Evolutionary conservation across 2,113 vertebrate species (phyloP).

Genomic region (Sturnus vulgaris): DNA sequence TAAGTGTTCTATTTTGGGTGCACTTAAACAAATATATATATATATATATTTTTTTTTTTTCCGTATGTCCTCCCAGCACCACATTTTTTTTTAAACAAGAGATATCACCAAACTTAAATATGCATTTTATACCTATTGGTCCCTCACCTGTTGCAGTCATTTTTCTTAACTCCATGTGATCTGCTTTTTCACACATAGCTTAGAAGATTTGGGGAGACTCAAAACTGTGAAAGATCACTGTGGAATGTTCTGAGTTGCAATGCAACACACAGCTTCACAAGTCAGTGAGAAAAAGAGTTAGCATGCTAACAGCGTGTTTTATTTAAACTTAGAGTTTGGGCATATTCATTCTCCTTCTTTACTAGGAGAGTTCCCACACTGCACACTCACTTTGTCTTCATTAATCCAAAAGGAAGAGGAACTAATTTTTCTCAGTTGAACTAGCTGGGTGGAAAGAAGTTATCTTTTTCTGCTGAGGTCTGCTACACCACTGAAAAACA

Average conservation of each 20-base stretch:
- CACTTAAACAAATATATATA: background rate
- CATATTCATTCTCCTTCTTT: background rate
- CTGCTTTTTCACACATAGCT: background rate
- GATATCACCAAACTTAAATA: background rate
- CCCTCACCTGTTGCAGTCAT: background rate
- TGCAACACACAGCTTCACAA: background rate
- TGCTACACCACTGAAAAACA: background rate
- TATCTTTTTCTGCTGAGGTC: background rate
- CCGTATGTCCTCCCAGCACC: background rate
- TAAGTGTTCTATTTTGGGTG: background rate
- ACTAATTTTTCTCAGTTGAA: background rate
- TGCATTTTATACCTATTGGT: background rate
- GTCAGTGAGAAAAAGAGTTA: background rate
- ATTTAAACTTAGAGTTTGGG: background rate
- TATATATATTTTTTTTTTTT: background rate
- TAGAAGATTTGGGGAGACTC: background rate
- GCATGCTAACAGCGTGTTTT: background rate
- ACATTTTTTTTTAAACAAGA: background rate
- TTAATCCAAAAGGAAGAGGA: background rate
- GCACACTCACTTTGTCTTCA: background rate
- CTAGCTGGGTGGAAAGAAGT: rapidly evolving
- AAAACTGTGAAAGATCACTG: background rate
- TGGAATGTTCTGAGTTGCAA: background rate
- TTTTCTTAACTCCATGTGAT: background rate
- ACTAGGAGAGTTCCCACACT: background rate